These are phyloP conservation scores for Saturnia pavonia DNA, from an alignment of 2,888 invertebrate genomes.

Conservation along the genomic window DNA sequence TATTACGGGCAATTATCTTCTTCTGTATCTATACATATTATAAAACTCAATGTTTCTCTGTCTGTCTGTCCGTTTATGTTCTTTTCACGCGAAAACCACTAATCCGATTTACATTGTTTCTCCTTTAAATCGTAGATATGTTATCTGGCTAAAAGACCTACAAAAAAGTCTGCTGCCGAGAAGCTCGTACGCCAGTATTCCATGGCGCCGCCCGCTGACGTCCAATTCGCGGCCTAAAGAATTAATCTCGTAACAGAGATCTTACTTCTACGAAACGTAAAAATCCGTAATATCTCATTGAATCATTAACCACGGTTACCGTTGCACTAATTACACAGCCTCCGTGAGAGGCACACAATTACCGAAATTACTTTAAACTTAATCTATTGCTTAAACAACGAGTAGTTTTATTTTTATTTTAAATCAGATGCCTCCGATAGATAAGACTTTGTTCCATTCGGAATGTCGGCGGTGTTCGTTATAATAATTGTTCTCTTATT, in stretches of 20 bases:
- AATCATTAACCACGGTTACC: slow-evolving; percentile 53
- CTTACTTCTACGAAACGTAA: slow-evolving; percentile 17
- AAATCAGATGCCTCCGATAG: slow-evolving; percentile 21
- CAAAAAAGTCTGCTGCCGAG: no score
- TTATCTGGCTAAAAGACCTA: no score
- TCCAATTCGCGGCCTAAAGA: no score
- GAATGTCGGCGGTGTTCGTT: slow-evolving; percentile 8
- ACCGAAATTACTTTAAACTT: slow-evolving; percentile 52
- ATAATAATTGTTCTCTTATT: slow-evolving; percentile 7
- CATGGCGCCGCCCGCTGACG: no score
- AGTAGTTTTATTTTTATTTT: slow-evolving; percentile 31
- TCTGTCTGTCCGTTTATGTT: no score
- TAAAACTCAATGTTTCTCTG: no score
- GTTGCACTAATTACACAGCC: slow-evolving; percentile 54
- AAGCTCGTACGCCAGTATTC: no score
- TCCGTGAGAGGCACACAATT: slow-evolving; percentile 55
- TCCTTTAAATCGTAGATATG: no score
- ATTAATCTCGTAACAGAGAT: not conserved
- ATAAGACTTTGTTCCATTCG: slow-evolving; percentile 23
- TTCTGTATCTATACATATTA: no score
- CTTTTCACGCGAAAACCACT: no score
- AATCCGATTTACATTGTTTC: no score
- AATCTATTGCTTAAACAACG: slow-evolving; percentile 57
- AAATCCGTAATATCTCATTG: slow-evolving; percentile 52
- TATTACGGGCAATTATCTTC: no score